Conservation (phyloP, 2,888 invertebrate genomes). For the Anoplius nigerrimus region DNA sequence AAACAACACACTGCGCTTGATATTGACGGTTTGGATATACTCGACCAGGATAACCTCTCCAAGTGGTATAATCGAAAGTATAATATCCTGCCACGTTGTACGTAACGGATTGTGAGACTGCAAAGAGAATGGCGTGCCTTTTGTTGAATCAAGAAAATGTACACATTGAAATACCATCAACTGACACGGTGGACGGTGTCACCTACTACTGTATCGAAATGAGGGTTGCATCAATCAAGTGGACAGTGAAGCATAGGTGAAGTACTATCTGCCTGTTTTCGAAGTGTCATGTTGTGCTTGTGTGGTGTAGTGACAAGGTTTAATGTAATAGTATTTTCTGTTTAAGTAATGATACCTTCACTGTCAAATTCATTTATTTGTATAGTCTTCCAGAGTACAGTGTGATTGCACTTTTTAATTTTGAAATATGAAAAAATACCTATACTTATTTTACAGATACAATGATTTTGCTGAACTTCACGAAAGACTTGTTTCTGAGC, state of each 20-base stretch:
- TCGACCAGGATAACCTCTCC: conserved; percentile 37
- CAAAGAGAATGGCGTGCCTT: conserved; percentile 83
- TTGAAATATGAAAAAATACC: neutral
- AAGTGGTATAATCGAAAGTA: conserved; percentile 18
- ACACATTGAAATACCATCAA: conserved; percentile 81
- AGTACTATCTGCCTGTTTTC: neutral
- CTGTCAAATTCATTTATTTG: neutral
- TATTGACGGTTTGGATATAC: conserved; percentile 20
- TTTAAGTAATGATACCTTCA: no score
- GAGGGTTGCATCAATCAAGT: conserved; percentile 83
- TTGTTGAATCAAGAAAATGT: conserved; percentile 82
- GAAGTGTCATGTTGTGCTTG: neutral
- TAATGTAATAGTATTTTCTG: no score
- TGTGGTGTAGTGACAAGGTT: no score
- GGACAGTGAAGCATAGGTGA: conserved; percentile 87
- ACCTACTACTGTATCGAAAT: conserved; percentile 85
- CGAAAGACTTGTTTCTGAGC: conserved; percentile 86
- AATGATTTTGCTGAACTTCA: conserved; percentile 93
- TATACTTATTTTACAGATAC: conserved; percentile 79
- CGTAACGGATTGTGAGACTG: neutral
- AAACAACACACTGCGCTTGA: conserved; percentile 18
- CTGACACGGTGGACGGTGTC: conserved; percentile 81
- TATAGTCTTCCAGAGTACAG: neutral
- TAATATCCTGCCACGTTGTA: conserved; percentile 21
- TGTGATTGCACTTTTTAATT: neutral